Base-by-base conservation (phyloP, 2,113 vertebrate species). In the Psilopsiagon aymara region DNA sequence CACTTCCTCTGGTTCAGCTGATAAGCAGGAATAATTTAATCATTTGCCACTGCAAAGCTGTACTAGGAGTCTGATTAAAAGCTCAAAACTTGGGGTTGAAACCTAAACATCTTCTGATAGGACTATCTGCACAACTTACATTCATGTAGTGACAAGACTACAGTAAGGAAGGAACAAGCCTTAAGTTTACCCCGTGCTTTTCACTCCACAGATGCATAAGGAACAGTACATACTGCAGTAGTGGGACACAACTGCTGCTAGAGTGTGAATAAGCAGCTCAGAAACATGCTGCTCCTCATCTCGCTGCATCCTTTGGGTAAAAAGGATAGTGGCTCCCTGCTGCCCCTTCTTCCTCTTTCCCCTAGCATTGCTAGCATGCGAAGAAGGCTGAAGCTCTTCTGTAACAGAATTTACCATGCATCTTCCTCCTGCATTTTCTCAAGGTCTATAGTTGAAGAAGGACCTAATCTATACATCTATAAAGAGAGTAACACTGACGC, bases 21-120 rank as follows among this genome's bases (percentile, higher is more conserved):
- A 92, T 77, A 89, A 85, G 59, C 52, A 68, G 47, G 35, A 92
- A 71, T 68, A 86, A 86, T 90, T 89, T 55, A 68, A 82, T 82
- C 46, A 68, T 51, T 73, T 86, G 52, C 81, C 64, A 57, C 18
- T 35, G 70, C 8, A 6, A 25, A 35, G 49, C 63, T 67, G 17
- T 68, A 44, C 57, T 35, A 47, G 17, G 20, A 77, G 35, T 18
- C 59, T 77, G 41, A 92, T 68, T 67, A 82, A 67, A 73, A 92
- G 46, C 76, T 67, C 35, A n/a, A 67, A 51, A 76, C 59, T 15
- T 31, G 13, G 15, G 20, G 52, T 4, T 78, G 43, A 82, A 92
- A 77, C 12, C 7, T 35, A 35, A 86, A 41, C 10, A 35, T 35
- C 46, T 47, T 55, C 70, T 24, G 28, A 35, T n/a, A 37, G 49